These are phyloP conservation scores for Agelaius phoeniceus DNA, from an alignment of 2,113 vertebrate genomes.

Conservation along the genomic window DNA sequence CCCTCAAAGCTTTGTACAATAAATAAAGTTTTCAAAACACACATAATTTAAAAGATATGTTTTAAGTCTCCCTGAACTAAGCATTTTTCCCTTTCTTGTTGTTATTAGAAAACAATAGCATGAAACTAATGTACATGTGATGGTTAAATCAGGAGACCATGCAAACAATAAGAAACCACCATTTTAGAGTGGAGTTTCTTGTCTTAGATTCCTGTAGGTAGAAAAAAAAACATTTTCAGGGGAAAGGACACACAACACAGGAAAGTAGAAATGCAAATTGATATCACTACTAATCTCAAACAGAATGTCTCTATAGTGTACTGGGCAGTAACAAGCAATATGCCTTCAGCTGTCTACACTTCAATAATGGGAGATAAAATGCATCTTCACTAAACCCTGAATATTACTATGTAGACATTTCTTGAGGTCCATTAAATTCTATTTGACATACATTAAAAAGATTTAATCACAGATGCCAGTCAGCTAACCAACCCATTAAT, in stretches of 20 bases:
- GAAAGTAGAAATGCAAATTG: not conserved
- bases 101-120: not conserved
- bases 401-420: constrained; percentile 74
- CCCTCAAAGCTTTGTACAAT: constrained; percentile 64
- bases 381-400: constrained; percentile 59
- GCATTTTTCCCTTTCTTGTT: not conserved
- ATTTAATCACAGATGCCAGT: constrained; percentile 83
- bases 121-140: not conserved
- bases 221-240: not conserved
- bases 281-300: not conserved
- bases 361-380: constrained; percentile 51
- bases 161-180: not conserved
- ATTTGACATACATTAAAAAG: constrained; percentile 81
- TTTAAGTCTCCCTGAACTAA: constrained; percentile 58
- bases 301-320: not conserved
- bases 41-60: constrained; percentile 36
- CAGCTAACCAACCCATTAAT: constrained; percentile 83
- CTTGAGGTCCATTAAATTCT: constrained; percentile 81
- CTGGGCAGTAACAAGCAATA: not conserved
- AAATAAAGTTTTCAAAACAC: constrained; percentile 75
- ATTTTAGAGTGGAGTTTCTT: not conserved
- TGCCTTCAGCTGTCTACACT: constrained; percentile 1
- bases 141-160: not conserved
- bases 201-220: not conserved
- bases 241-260: not conserved